Evolutionary conservation across 2,888 invertebrate species (phyloP).

Genomic region (Myathropa florea): DNA sequence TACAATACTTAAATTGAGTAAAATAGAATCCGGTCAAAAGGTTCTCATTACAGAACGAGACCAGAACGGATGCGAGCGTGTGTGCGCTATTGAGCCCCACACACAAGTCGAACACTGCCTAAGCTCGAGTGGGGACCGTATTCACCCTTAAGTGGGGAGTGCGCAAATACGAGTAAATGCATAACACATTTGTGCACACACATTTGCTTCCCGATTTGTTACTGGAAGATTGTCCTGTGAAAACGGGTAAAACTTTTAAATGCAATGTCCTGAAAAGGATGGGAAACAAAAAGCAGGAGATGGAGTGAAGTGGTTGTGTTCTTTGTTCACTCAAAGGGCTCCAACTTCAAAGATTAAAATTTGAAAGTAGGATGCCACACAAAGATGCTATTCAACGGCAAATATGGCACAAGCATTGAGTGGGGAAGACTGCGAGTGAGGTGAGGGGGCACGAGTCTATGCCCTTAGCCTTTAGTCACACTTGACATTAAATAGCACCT

Average conservation of each 20-base stretch:
- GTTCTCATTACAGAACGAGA: constrained; percentile 53
- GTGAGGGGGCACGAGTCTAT: constrained; percentile 9
- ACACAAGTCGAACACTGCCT: constrained; percentile 41
- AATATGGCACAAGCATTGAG: constrained; percentile 38
- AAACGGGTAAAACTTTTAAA: constrained; percentile 50
- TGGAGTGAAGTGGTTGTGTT: background rate
- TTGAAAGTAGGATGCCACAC: constrained; percentile 45
- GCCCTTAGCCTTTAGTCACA: constrained; percentile 71
- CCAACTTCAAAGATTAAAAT: constrained; percentile 35
- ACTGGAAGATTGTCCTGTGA: background rate
- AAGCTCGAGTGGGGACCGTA: constrained; percentile 5
- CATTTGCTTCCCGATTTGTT: background rate
- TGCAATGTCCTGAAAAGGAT: constrained; percentile 29
- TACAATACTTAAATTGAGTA: constrained; percentile 39
- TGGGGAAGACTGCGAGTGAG: background rate
- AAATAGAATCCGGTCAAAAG: constrained; percentile 69
- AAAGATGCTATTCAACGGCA: constrained; percentile 36
- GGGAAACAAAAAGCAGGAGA: background rate
- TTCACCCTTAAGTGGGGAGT: constrained; percentile 2
- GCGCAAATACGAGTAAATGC: too few species aligned
- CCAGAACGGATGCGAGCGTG: background rate
- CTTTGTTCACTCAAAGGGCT: constrained; percentile 46
- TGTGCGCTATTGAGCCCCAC: background rate
- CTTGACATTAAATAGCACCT: constrained; percentile 66
- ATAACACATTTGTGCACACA: constrained; percentile 16